Evolutionary conservation across 2,797 vertebrate genomes (phyloP).

Genomic region (Ataeniobius toweri): DNA sequence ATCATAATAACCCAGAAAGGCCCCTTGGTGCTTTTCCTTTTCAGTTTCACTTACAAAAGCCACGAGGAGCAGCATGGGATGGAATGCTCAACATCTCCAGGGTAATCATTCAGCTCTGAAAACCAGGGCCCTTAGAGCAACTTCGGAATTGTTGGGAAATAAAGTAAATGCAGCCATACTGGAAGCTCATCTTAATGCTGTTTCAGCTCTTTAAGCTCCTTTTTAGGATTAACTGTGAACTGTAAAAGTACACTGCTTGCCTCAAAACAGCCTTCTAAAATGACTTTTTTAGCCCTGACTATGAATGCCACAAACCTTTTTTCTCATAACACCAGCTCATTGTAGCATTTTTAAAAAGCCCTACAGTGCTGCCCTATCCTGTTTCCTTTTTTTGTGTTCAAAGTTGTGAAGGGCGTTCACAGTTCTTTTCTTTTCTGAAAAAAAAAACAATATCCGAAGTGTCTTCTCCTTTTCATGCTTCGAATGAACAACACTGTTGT

Average conservation of each 20-base stretch:
- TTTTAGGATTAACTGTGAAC: constrained; percentile 29
- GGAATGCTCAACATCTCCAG: constrained; percentile 36
- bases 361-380: constrained; percentile 62
- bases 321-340: constrained; percentile 67
- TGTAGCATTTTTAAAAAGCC: constrained; percentile 67
- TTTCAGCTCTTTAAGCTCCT: constrained; percentile 22
- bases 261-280: constrained; percentile 36
- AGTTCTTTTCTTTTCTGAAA: constrained; percentile 78
- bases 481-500: constrained; percentile 55
- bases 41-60: constrained; percentile 54
- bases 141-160: constrained; percentile 33
- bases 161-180: constrained; percentile 18
- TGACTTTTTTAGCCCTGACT: constrained; percentile 40
- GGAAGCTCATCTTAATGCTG: constrained; percentile 13
- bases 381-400: constrained; percentile 76
- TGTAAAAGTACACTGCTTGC: constrained; percentile 40
- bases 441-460: constrained; percentile 70
- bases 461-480: constrained; percentile 71
- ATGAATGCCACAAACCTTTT: constrained; percentile 65
- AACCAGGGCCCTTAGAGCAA: constrained; percentile 26
- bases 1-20: constrained; percentile 43
- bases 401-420: constrained; percentile 79
- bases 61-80: constrained; percentile 12
- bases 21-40: constrained; percentile 49
- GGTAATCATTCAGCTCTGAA: constrained; percentile 34